Evolutionary conservation across 2,113 vertebrate species (phyloP), one percentile per base, ranked within the genome.

Genomic region (Toxostoma redivivum): DNA sequence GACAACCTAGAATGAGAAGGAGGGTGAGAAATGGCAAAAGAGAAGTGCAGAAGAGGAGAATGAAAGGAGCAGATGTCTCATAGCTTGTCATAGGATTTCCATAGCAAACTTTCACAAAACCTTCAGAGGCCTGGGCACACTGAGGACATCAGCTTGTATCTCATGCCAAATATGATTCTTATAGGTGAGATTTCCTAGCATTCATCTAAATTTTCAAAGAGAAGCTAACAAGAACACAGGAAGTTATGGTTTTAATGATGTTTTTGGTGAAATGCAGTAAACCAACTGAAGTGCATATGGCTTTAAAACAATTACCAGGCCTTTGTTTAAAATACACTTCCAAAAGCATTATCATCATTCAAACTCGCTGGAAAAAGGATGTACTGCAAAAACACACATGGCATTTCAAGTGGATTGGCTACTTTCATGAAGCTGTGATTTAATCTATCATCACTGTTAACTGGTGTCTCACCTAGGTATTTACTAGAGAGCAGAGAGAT

Each of bases 371-470:
- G 22, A 47, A 88, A 86, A 92, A 64, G 23, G 64, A 90, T 58
- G 56, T 33, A 22, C 27, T 82, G 56, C 19, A 86, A 83, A 93
- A 88, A 28, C 24, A 77, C 42, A 35, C 30, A 10, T 57, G 82
- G 47, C 58, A 40, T 86, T 93, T 90, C 45, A 56, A 61, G 69
- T 38, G 33, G 37, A 37, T 72, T 69, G 31, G 45, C 45, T 82
- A 8, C 25, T 81, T 94, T 50, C n/a, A 70, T 17, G 66, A 92
- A 82, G 58, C 54, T 90, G 44, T 90, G 78, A 45, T 82, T 96
- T 65, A 61, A 37, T 69, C 80, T 84, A 15, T 81, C 23, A 54
- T 53, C 37, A 12, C 11, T 28, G 48, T 40, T 90, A 85, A 62
- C 73, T 44, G 70, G 11, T 70, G 40, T 69, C 66, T 91, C 74